phyloP scores from a whole-genome alignment of 2,888 invertebrate genomes.

The Oscheius sp. region DNA sequence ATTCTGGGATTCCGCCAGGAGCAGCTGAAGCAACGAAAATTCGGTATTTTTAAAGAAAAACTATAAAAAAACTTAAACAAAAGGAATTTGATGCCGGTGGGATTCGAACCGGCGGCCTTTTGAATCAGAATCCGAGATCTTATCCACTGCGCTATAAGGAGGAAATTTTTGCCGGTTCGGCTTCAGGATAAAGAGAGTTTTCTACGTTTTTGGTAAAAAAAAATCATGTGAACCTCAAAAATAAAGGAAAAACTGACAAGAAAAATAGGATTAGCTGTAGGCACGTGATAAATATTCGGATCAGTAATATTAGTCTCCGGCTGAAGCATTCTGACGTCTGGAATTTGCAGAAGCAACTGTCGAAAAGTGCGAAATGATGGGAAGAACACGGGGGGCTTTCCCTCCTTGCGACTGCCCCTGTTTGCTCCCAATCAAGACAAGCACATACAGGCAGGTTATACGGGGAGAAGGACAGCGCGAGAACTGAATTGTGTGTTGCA shows the following conservation, averaged over 20 bases:
- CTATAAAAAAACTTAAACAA: too few species aligned
- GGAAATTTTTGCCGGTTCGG: too few species aligned
- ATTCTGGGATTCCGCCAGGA: too few species aligned
- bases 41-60: too few species aligned
- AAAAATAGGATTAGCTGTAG: constrained; percentile 28
- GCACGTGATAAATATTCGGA: constrained; percentile 26
- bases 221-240: background rate
- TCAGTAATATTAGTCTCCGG: constrained; percentile 10
- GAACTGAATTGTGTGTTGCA: constrained; percentile 17
- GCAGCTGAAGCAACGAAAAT: too few species aligned
- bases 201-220: too few species aligned
- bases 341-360: background rate
- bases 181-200: too few species aligned
- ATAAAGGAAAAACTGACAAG: constrained; percentile 10
- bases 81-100: too few species aligned
- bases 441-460: constrained; percentile 30
- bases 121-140: too few species aligned
- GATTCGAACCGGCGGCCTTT: too few species aligned
- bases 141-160: too few species aligned
- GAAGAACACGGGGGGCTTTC: constrained; percentile 3
- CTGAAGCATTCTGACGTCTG: background rate
- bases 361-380: background rate
- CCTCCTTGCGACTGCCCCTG: constrained; percentile 8
- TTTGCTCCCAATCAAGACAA: constrained; percentile 22
- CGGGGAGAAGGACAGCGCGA: background rate